Base-by-base conservation (phyloP, 2,113 vertebrate genomes). In the Cephalopholis sonnerati region DNA sequence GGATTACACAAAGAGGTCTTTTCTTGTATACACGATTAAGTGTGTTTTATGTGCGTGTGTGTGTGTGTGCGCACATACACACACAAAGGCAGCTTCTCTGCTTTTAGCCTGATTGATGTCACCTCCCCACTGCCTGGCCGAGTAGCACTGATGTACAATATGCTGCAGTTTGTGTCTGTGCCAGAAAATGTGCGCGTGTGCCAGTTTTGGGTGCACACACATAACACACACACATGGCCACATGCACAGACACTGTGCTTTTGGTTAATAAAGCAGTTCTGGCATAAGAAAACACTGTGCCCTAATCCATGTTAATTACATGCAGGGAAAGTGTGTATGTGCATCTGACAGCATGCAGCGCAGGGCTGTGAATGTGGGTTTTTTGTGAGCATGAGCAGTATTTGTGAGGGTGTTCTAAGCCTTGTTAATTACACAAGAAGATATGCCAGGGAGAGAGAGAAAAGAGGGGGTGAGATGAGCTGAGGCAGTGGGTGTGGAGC, bases 251-350 rank as follows among this genome's bases (percentile, higher is more conserved):
- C 54, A 57, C 54, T 10, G 17, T 50, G 41, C 36, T 79, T 89
- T 79, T 64, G 69, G 69, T 87, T 88, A 83, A 82, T 77, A 81
- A 89, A 89, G 61, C 79, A 64, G 74, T 86, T 81, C 61, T 87
- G 86, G 88, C 91, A 74, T 48, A 61, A 73, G 57, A 82, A 59
- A 79, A 81, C n/a, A 51, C 53, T 36, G 63, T 81, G 72, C 58
- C 75, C 76, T 89, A 91, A 91, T 94, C 87, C 85, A 89, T 91
- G 89, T 82, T 92, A 93, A 89, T 93, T 90, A 92, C 84, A 86
- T 87, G 84, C 83, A 87, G 53, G 54, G 57, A 87, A 83, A 77
- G 75, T 80, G 81, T 81, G 84, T 62, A 70, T 54, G 78, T 71
- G 18, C 62, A 9, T 79, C 81, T 65, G 85, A 86, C 89, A 87